phyloP scores from a whole-genome alignment of 2,888 invertebrate species.

The Pammene fasciana region DNA sequence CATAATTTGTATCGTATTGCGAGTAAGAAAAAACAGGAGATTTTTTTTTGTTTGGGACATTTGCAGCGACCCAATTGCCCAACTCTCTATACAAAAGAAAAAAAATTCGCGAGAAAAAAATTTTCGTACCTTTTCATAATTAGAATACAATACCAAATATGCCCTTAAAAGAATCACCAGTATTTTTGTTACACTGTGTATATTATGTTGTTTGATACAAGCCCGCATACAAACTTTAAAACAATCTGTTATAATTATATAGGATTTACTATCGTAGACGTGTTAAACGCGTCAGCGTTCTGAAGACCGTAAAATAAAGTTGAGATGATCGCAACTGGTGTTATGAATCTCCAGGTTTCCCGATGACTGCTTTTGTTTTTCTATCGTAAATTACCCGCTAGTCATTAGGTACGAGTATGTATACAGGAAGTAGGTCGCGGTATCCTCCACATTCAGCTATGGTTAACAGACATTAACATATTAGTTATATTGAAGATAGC shows the following conservation, averaged over 20 bases:
- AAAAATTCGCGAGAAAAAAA: too few relatives aligned
- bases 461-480: neutral
- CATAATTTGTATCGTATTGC: too few relatives aligned
- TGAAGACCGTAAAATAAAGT: neutral
- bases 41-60: too few relatives aligned
- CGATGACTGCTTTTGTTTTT: slow-evolving; percentile 17
- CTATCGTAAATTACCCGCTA: slow-evolving; percentile 26
- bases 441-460: neutral
- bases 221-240: too few relatives aligned
- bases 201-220: neutral
- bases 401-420: slow-evolving; percentile 2
- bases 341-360: slow-evolving; percentile 18
- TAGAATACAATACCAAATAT: too few relatives aligned
- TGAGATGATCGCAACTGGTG: neutral
- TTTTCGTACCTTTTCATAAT: too few relatives aligned
- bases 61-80: too few relatives aligned
- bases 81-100: too few relatives aligned
- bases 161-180: too few relatives aligned
- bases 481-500: neutral
- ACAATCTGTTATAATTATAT: too few relatives aligned
- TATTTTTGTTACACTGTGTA: too few relatives aligned
- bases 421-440: neutral
- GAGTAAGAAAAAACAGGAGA: too few relatives aligned
- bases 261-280: neutral
- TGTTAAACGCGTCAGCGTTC: neutral